phyloP scores from a whole-genome alignment of 2,113 vertebrate species.

The rabbit (Oryctolagus cuniculus) region DNA sequence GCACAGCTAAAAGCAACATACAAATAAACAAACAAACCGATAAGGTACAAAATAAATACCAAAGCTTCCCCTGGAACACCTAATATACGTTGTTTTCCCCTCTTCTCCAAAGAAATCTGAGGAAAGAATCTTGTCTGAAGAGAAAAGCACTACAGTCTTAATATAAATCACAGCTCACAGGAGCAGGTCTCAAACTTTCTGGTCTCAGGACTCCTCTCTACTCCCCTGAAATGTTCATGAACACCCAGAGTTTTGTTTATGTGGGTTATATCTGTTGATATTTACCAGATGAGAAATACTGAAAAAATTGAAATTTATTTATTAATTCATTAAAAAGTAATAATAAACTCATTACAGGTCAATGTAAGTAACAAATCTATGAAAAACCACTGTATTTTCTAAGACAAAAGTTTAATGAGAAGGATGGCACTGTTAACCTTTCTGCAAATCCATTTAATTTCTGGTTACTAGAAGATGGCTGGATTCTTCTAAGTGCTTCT shows the following conservation, averaged over 20 bases:
- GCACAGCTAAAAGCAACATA: constrained; percentile 31
- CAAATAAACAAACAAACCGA: neutral
- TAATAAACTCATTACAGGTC: constrained; percentile 12
- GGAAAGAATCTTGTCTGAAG: neutral
- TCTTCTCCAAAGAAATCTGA: constrained; percentile 14
- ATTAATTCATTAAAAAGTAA: constrained; percentile 61
- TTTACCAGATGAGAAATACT: constrained; percentile 47
- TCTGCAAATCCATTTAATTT: constrained; percentile 50
- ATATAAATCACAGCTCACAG: neutral
- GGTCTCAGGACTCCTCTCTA: constrained; percentile 30
- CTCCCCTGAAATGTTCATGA: constrained; percentile 43
- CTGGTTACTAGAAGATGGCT: constrained; percentile 22
- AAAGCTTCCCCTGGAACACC: neutral
- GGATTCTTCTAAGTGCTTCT: constrained; percentile 17
- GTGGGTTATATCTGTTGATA: constrained; percentile 11
- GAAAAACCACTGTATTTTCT: constrained; percentile 44
- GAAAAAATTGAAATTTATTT: constrained; percentile 51
- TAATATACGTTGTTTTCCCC: neutral
- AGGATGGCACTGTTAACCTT: constrained; percentile 43
- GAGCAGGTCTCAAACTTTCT: constrained; percentile 58
- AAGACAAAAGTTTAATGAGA: constrained; percentile 53
- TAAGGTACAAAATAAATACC: constrained; percentile 4
- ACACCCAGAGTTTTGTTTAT: constrained; percentile 47
- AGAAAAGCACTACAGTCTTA: constrained; percentile 15
- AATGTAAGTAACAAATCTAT: constrained; percentile 53